Conservation (phyloP, 2,113 vertebrate genomes). For the Myxocyprinus asiaticus region DNA sequence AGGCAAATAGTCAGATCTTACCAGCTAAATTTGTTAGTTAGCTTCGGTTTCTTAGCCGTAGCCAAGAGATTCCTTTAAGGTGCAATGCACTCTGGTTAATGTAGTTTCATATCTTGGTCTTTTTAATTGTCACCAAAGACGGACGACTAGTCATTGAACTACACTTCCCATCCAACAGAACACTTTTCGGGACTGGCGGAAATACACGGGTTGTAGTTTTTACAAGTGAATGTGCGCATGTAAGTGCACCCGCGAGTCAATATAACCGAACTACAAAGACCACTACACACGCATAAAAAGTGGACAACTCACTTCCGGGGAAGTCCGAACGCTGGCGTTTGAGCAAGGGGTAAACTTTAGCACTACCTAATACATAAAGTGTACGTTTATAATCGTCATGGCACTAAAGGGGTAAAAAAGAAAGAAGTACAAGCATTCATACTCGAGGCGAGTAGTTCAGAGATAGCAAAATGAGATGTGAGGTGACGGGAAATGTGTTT, state of each 20-base stretch:
- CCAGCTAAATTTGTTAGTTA: constrained; percentile 24
- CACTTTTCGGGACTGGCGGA: not conserved
- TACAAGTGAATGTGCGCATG: not conserved
- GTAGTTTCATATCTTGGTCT: constrained; percentile 11
- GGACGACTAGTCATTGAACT: constrained; percentile 25
- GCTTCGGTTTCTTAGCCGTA: constrained; percentile 3
- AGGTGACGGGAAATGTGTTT: not conserved
- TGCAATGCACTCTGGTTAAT: not conserved
- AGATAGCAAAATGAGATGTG: not conserved
- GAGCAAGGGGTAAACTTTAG: constrained; percentile 35
- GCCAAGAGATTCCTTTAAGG: not conserved
- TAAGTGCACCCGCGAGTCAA: accelerated
- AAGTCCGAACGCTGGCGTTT: constrained; percentile 22
- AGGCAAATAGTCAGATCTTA: constrained; percentile 25
- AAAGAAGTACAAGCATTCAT: no score
- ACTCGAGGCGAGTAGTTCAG: no score
- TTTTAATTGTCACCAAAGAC: no score
- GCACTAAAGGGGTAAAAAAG: no score
- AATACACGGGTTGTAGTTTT: constrained; percentile 60
- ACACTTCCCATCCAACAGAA: constrained; percentile 47
- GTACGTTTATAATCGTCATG: not conserved
- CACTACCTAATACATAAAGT: not conserved
- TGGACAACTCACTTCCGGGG: constrained; percentile 83
- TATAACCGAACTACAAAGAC: constrained; percentile 68
- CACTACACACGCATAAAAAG: constrained; percentile 35